Base-by-base conservation (phyloP, 2,888 invertebrate genomes). In the Campaea margaritaria region DNA sequence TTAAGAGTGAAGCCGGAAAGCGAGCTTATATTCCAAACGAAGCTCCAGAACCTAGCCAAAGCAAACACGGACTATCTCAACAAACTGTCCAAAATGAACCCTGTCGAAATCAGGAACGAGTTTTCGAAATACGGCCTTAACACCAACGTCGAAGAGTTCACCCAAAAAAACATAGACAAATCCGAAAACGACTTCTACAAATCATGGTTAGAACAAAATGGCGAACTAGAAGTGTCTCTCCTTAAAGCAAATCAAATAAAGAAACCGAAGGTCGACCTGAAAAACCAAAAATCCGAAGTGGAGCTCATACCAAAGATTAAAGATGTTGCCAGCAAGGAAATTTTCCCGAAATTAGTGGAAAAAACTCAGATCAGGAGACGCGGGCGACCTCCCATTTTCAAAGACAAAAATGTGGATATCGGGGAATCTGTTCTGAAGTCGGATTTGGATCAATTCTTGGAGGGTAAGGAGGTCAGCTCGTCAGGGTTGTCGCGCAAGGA, bases 391-490 rank as follows among this genome's bases (percentile, higher is more conserved):
- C 91, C 91, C 0, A 86, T 92, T 65, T 92, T 91, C 57, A 91
- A 91, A 62, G 91, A 91, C 62, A 86, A 83, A 56, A 88, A 88
- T 63, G 74, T 91, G 0, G 92, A 93, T 64, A 87, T 93, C 1
- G 88, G 89, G 0, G 93, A 93, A 59, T 89, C 89, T 0, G 87
- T 92, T 10, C 65, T 93, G 12, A 93, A 93, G 65, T 89, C 91
- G 11, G 93, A 93, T 75, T 68, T 93, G 67, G 93, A 93, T 61
- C 93, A 93, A 73, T 93, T 93, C 69, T 71, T 93, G 67, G 93
- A 91, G 53, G 93, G 93, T 0, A 91, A 91, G 48, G 93, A 93
- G 65, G 83, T 93, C 0, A 92, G 92, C 41, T 93, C 93, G 0
- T 93, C 93, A 0, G 93, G 93, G 28, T 46, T 93, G 73, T 91